Conservation (phyloP, 2,113 vertebrate species). For the Mobula birostris region DNA sequence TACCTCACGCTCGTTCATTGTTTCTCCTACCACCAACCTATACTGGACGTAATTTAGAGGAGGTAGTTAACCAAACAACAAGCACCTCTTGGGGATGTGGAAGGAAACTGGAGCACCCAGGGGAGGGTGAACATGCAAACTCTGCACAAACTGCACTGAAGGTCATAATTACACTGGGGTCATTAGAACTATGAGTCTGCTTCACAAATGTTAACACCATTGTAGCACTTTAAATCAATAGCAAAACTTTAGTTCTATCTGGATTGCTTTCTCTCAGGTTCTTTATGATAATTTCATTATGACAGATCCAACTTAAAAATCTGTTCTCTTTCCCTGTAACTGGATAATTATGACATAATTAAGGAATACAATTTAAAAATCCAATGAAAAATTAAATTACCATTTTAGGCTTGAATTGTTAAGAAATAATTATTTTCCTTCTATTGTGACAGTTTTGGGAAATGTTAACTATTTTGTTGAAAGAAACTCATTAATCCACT, state of each 20-base stretch:
- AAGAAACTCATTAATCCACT: neutral
- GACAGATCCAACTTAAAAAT: neutral
- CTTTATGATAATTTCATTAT: neutral
- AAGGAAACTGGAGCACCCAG: too few species aligned
- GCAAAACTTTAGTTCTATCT: neutral
- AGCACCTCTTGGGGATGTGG: too few species aligned
- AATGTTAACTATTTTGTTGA: neutral
- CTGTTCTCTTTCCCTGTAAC: neutral
- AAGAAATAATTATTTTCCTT: conserved; percentile 14
- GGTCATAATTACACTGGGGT: too few species aligned
- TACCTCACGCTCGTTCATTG: too few species aligned
- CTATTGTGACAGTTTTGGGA: neutral
- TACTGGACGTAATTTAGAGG: too few species aligned
- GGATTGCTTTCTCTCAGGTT: too few species aligned
- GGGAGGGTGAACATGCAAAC: too few species aligned
- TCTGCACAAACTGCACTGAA: too few species aligned
- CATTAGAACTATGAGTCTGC: too few species aligned
- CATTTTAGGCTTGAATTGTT: neutral
- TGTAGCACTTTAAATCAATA: neutral
- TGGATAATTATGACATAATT: neutral
- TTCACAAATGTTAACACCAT: too few species aligned
- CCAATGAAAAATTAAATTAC: conserved; percentile 7
- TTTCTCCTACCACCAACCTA: too few species aligned
- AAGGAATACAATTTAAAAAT: conserved; percentile 23
- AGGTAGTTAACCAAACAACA: too few species aligned